Evolutionary conservation across 2,888 invertebrate genomes (phyloP), one percentile per base, ranked within the genome.

Genomic region (Alloscopus bannaensis): DNA sequence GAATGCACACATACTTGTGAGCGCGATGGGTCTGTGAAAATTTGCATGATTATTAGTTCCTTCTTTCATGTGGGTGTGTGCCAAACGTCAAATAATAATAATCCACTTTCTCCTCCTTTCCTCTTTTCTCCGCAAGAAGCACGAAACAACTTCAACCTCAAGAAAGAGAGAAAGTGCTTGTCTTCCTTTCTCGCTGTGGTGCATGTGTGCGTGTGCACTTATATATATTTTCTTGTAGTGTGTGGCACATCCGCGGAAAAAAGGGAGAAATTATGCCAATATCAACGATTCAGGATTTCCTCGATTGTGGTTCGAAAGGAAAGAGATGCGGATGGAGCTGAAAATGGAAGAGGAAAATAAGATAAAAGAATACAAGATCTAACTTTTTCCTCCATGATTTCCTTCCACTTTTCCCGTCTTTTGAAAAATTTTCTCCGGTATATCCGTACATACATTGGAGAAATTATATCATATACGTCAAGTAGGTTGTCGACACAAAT

Each of bases 221-320:
- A 36, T 36, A 8, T 36, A 8, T 36, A 6, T 36, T 16, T 45
- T 18, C n/a, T 45, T 45, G 8, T 16, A 45, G 36, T 6, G 13
- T 6, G 13, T 6, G 8, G 6, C 16, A 50, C 71, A 47, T 60
- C 60, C 71, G 60, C 29, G 73, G 75, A 81, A 82, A 66, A 80
- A 81, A 80, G 66, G 76, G 77, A 84, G 81, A 82, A 84, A 84
- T 84, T 84, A 84, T 83, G 84, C 84, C 84, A 83, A 83, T 84
- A 84, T 82, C 81, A 82, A 83, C 84, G 60, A 83, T 81, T 82
- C 83, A 83, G 83, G 83, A 84, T 84, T 83, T 84, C 84, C 84
- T 83, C 81, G 71, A 84, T 81, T 81, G 83, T 81, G 80, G 83
- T 78, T 82, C 80, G 78, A 81, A 84, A 80, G 81, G 82, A 83